Conservation (phyloP, 2,113 vertebrate species). For the Engraulis encrasicolus region DNA sequence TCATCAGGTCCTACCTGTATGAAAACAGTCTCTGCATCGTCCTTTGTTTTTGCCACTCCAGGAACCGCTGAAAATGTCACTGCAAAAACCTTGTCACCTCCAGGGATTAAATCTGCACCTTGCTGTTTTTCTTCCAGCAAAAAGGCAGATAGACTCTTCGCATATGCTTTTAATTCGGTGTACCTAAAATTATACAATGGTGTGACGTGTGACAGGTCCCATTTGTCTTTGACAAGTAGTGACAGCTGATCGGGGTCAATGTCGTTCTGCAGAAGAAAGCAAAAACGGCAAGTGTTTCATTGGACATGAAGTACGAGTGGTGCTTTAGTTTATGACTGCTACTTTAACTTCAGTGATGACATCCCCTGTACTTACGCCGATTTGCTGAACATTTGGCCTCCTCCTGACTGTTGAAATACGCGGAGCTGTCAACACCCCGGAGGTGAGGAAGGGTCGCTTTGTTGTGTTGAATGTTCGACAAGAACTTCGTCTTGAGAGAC, state of each 20-base stretch:
- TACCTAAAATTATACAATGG: constrained; percentile 84
- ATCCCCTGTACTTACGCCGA: too few species aligned
- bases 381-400: too few species aligned
- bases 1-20: constrained; percentile 78
- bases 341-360: too few species aligned
- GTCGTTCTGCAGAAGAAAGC: constrained; percentile 65
- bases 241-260: constrained; percentile 69
- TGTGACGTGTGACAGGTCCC: constrained; percentile 88
- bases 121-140: constrained; percentile 85
- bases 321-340: background rate
- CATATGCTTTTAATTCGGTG: constrained; percentile 76
- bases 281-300: too few species aligned
- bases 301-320: background rate
- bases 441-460: too few species aligned
- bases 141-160: constrained; percentile 79
- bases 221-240: constrained; percentile 80
- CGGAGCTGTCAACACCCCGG: too few species aligned
- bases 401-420: too few species aligned
- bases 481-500: too few species aligned
- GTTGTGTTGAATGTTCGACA: too few species aligned
- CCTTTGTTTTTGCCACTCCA: constrained; percentile 72
- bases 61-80: constrained; percentile 77
- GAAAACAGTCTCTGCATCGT: constrained; percentile 80
- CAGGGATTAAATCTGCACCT: constrained; percentile 80
- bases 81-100: constrained; percentile 69